These are phyloP conservation scores for Xestia xanthographa DNA, from an alignment of 2,888 invertebrate species.

Conservation along the genomic window DNA sequence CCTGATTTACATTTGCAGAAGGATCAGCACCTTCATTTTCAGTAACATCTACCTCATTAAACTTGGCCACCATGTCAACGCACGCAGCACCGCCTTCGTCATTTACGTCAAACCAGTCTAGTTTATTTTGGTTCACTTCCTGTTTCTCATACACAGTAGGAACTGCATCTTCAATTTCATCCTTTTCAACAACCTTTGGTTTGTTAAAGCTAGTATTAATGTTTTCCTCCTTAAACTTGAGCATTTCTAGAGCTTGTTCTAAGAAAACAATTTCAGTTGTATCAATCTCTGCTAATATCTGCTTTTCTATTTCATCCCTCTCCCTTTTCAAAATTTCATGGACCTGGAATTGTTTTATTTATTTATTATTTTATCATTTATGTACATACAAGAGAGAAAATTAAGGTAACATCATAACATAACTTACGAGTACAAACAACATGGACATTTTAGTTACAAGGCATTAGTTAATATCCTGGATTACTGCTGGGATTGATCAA, in stretches of 20 bases:
- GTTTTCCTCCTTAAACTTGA: conserved; percentile 89
- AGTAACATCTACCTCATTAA: conserved; percentile 6
- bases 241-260: conserved; percentile 94
- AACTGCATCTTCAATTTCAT: conserved; percentile 64
- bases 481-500: neutral
- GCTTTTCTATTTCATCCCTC: conserved; percentile 91
- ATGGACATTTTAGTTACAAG: neutral
- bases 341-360: conserved; percentile 85
- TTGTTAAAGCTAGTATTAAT: conserved; percentile 71
- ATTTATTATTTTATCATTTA: too few relatives aligned
- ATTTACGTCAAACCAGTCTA: conserved; percentile 87
- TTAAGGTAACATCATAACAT: too few relatives aligned
- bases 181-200: conserved; percentile 68
- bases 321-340: conserved; percentile 94
- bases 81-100: conserved; percentile 84
- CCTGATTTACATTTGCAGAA: conserved; percentile 79
- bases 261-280: conserved; percentile 96
- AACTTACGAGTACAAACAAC: too few relatives aligned
- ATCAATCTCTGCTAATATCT: conserved; percentile 92
- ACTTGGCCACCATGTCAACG: conserved; percentile 69
- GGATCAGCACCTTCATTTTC: conserved; percentile 69
- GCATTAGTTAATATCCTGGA: neutral
- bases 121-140: conserved; percentile 78
- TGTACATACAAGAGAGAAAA: too few relatives aligned
- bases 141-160: conserved; percentile 82